Base-by-base conservation (phyloP, 2,888 invertebrate species). In the Stomorhina lunata region DNA sequence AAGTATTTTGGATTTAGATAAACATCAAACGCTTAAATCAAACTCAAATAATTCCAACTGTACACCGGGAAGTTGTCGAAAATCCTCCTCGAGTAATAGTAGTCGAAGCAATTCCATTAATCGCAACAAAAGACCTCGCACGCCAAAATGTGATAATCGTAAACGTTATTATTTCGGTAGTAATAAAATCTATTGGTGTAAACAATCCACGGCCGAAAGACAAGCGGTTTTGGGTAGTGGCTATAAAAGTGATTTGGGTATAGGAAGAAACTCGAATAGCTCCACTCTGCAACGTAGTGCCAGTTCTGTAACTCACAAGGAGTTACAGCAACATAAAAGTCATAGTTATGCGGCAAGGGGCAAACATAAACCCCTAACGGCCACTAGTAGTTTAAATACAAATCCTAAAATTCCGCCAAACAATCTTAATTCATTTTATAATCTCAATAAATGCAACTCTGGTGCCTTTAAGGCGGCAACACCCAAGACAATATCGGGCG, bases 171-270 rank as follows among this genome's bases (percentile, higher is more conserved):
- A 88, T 71, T 89, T 88, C 71, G 89, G 88, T 43, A 88, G 85
- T 80, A 89, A 86, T 82, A 89, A 88, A 71, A 86, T 89, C 27
- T 89, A 89, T 50, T 89, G 89, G 89, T 89, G 89, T 79, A 89
- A 89, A 53, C 88, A 89, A 83, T 87, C 87, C 2, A n/a, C n/a
- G n/a, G 20, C 17, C 7, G 72, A 71, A 10, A 53, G 63, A 4
- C 29, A 25, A 32, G 48, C 57, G 15, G 48, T 27, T 48, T 10
- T 50, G 20, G 63, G 45, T 10, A 45, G 55, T 12, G 48, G 57
- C 6, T 65, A 48, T 50, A 79, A 75, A 71, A 66, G 66, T 40
- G 80, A 71, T 55, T 66, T 40, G 7, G 50, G 20, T 7, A 40
- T 55, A 9, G 29, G 10, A 0, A 68, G 48, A 1, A 68, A 40